These are phyloP conservation scores for Enteromius mattozi DNA, from an alignment of 2,797 vertebrate species.

Conservation along the genomic window DNA sequence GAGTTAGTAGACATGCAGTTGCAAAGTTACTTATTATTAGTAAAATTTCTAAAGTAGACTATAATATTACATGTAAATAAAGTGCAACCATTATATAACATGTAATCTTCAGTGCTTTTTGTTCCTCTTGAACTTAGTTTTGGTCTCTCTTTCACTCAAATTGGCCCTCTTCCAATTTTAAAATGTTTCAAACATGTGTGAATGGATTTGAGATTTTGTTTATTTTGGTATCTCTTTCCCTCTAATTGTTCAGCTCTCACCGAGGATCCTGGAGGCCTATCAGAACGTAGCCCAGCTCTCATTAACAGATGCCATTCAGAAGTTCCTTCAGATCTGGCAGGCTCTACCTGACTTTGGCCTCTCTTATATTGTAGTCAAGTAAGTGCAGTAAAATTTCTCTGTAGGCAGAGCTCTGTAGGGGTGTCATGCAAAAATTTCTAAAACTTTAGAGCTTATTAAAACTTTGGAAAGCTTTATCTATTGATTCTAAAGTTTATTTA, in stretches of 20 bases:
- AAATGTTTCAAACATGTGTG: too few relatives aligned
- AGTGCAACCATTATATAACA: not conserved
- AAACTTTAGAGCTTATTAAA: not conserved
- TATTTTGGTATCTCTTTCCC: not conserved
- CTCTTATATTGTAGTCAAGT: slow-evolving; percentile 81
- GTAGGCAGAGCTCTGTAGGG: not conserved
- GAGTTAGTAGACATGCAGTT: not conserved
- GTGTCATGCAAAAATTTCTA: not conserved
- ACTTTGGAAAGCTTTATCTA: not conserved
- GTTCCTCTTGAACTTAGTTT: not conserved
- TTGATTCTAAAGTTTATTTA: not conserved
- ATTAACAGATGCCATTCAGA: slow-evolving; percentile 75
- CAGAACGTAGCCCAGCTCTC: slow-evolving; percentile 82
- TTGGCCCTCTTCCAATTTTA: not conserved
- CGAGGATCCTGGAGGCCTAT: slow-evolving; percentile 81
- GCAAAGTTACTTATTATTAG: not conserved
- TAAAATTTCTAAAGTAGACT: not conserved
- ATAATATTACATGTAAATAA: not conserved
- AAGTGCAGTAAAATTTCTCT: not conserved
- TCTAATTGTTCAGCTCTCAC: slow-evolving; percentile 71
- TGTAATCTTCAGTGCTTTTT: not conserved
- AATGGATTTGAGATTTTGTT: not conserved
- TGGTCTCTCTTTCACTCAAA: not conserved
- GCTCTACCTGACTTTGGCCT: slow-evolving; percentile 81
- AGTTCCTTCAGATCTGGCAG: slow-evolving; percentile 83